Conservation (phyloP, 2,888 invertebrate species). For the Cinara cedri region DNA sequence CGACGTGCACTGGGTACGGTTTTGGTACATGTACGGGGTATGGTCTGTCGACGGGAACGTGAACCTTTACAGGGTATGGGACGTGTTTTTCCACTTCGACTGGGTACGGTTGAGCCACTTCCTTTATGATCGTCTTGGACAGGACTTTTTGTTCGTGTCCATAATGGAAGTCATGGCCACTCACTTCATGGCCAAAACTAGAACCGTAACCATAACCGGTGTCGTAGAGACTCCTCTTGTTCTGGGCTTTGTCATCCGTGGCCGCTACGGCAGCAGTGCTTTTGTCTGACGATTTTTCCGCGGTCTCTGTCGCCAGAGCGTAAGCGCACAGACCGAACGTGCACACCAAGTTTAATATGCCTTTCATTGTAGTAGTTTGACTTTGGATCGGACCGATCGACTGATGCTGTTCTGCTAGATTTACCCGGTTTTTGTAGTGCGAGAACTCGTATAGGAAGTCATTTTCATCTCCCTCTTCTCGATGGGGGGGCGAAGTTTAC, state of each 20-base stretch:
- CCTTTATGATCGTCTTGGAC: constrained; percentile 58
- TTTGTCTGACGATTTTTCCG: constrained; percentile 16
- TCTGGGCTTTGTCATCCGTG: constrained; percentile 60
- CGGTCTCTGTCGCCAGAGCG: constrained; percentile 5
- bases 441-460: constrained; percentile 57
- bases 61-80: constrained; percentile 26
- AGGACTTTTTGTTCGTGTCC: constrained; percentile 48
- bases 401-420: constrained; percentile 29
- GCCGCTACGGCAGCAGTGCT: no score
- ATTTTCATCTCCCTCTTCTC: constrained; percentile 35
- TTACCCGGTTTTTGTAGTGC: constrained; percentile 59
- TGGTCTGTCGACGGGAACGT: constrained; percentile 59
- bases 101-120: constrained; percentile 59
- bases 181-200: constrained; percentile 49
- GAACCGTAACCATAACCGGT: constrained; percentile 59
- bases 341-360: constrained; percentile 8
- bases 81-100: constrained; percentile 60
- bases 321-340: constrained; percentile 34
- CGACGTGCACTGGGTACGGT: constrained; percentile 61
- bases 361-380: constrained; percentile 29
- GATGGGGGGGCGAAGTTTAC: not conserved
- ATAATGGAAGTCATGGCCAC: constrained; percentile 46
- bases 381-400: constrained; percentile 15
- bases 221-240: constrained; percentile 58
- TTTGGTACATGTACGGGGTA: constrained; percentile 61